Base-by-base conservation (phyloP, 2,113 vertebrate species). In the Apistogramma diplotaenia region DNA sequence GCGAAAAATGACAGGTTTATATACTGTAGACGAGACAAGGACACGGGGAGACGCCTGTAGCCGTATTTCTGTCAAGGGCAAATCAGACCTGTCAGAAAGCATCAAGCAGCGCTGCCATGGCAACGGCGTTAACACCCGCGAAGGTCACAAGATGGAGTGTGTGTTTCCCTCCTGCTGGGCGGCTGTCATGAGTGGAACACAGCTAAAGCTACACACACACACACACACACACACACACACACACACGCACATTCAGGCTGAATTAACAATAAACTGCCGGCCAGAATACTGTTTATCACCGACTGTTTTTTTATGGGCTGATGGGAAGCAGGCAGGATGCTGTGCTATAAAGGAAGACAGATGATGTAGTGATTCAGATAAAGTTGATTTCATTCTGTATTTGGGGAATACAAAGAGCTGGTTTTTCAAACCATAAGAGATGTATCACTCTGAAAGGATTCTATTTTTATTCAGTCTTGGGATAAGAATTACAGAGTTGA, bases 81-180 rank as follows among this genome's bases (percentile, higher is more conserved):
- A 93, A 91, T 93, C 93, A 90, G 91, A 90, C 81, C 92, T 93
- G 93, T 93, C 94, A 94, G 76, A 90, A 92, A 93, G 90, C 93
- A 93, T 94, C 92, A 94, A 76, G 89, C 87, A 60, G 56, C 19
- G 90, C 92, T 94, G 89, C 94, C 92, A 94, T 94, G 93, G 94
- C 88, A 93, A 94, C 93, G 43, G 53, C 61, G 84, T 89, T 88
- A 85, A 88, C 91, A 81, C 85, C 81, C 29, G 55, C 90, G 91
- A 94, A 94, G 94, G 93, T 94, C 93, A 94, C 81, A 87, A 92
- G 91, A 93, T 88, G 87, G 91, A 93, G 90, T 84, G 89, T 59
- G 85, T 72, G 89, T 76, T 91, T 72, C 79, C 86, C 85, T 92
- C 88, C 87, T 87, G 88, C 91, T 84, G 91, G 87, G 89, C 27